Conservation (phyloP, 2,888 invertebrate species). For the Hyppa rectilinea region DNA sequence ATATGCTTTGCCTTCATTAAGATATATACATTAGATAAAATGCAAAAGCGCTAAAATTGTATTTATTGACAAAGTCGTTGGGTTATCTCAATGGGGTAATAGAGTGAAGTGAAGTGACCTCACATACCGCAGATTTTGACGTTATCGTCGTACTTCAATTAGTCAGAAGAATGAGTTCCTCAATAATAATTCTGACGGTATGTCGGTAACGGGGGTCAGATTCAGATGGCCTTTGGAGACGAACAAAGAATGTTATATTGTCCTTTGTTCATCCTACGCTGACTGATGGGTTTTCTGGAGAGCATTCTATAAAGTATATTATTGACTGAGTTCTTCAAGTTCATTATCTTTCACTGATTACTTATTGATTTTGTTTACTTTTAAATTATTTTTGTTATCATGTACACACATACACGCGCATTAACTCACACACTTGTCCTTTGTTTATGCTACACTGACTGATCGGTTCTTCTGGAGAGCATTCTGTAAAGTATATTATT, state of each 20-base stretch:
- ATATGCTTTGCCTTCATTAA: conserved; percentile 52
- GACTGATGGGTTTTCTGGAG: conserved; percentile 1
- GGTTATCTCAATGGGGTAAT: conserved; percentile 56
- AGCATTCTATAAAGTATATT: not conserved
- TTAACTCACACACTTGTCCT: too few species aligned
- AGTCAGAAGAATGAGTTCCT: conserved; percentile 33
- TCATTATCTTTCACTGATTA: not conserved
- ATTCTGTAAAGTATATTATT: not conserved
- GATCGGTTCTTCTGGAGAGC: conserved; percentile 3
- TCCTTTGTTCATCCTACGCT: conserved; percentile 29
- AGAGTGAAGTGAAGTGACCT: conserved; percentile 40
- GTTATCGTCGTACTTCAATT: conserved; percentile 14
- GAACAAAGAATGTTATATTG: conserved; percentile 14
- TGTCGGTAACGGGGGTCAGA: conserved; percentile 33
- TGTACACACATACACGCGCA: too few species aligned
- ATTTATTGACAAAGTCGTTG: conserved; percentile 55
- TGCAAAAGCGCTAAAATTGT: conserved; percentile 44
- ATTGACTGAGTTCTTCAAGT: not conserved
- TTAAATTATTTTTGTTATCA: too few species aligned
- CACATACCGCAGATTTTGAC: conserved; percentile 22
- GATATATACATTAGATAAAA: conserved; percentile 61
- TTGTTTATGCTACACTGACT: conserved; percentile 19
- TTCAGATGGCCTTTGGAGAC: conserved; percentile 38
- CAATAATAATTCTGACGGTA: conserved; percentile 41
- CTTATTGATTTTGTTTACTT: not conserved